These are phyloP conservation scores for Cirrhinus mrigala DNA, from an alignment of 2,797 vertebrate genomes.

Conservation along the genomic window DNA sequence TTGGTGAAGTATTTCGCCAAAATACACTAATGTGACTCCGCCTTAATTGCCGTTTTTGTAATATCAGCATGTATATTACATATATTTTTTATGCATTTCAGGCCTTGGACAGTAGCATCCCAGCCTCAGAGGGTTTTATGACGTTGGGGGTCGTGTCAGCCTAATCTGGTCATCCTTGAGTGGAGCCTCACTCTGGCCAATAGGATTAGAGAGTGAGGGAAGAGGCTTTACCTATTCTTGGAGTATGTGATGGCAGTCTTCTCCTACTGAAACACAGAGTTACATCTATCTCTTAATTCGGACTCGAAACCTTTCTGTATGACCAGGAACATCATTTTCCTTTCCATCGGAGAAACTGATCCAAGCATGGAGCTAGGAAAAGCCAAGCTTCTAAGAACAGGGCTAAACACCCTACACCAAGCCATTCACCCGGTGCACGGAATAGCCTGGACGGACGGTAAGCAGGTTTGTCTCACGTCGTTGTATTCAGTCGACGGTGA, in stretches of 20 bases:
- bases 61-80: too few species aligned
- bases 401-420: constrained; percentile 91
- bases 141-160: constrained; percentile 69
- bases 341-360: constrained; percentile 46
- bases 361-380: constrained; percentile 91
- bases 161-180: constrained; percentile 79
- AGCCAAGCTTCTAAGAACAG: constrained; percentile 89
- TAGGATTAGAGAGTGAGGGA: constrained; percentile 77
- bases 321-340: not conserved
- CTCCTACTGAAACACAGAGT: constrained; percentile 13
- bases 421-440: constrained; percentile 92
- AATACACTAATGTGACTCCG: too few species aligned
- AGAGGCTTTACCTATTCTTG: constrained; percentile 79
- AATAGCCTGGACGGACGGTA: constrained; percentile 95
- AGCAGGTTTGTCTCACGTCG: constrained; percentile 88
- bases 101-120: not conserved
- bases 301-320: constrained; percentile 8
- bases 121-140: constrained; percentile 13
- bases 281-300: not conserved
- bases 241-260: constrained; percentile 69
- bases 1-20: not conserved
- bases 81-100: constrained; percentile 13
- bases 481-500: constrained; percentile 80
- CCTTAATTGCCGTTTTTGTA: too few species aligned
- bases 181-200: constrained; percentile 69